These are phyloP conservation scores for Penelope pileata DNA, from an alignment of 2,113 vertebrate genomes.

Conservation along the genomic window DNA sequence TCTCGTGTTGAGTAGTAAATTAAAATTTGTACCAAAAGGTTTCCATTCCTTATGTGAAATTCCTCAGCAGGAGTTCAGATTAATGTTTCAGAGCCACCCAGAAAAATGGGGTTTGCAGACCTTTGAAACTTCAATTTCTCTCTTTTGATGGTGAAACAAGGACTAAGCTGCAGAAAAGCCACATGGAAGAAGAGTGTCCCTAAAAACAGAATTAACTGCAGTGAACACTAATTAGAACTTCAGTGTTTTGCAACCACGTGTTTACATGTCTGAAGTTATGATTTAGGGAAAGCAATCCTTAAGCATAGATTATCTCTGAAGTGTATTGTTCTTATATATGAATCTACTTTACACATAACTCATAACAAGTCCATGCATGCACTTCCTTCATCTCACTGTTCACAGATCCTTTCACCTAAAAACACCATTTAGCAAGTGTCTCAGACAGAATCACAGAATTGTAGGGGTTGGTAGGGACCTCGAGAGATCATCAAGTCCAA, in stretches of 20 bases:
- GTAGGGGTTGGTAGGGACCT: too few species aligned
- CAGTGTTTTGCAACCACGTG: neutral
- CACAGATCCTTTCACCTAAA: neutral
- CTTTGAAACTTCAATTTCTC: constrained; percentile 10
- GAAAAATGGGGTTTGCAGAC: constrained; percentile 33
- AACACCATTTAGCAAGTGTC: neutral
- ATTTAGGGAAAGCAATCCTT: neutral
- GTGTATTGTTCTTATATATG: neutral
- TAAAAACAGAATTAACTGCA: neutral
- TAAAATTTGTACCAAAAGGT: constrained; percentile 12
- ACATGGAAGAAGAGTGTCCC: rapidly evolving
- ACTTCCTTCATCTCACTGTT: neutral
- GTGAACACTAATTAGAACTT: neutral
- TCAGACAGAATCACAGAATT: too few species aligned
- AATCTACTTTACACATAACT: neutral
- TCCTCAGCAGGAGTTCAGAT: neutral
- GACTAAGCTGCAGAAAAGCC: neutral
- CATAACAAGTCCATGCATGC: neutral
- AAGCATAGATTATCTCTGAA: neutral
- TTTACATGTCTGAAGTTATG: neutral
- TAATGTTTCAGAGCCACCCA: neutral
- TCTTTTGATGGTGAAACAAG: neutral
- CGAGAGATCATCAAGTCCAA: too few species aligned
- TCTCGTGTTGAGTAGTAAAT: neutral
- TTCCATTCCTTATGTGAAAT: neutral